A percentile compares a stretch with the other conserved stretches of the same genome.
Evolutionary conservation across 1,140 invertebrate genomes (phyloP).

Genomic region (Pararge aegeria): DNA sequence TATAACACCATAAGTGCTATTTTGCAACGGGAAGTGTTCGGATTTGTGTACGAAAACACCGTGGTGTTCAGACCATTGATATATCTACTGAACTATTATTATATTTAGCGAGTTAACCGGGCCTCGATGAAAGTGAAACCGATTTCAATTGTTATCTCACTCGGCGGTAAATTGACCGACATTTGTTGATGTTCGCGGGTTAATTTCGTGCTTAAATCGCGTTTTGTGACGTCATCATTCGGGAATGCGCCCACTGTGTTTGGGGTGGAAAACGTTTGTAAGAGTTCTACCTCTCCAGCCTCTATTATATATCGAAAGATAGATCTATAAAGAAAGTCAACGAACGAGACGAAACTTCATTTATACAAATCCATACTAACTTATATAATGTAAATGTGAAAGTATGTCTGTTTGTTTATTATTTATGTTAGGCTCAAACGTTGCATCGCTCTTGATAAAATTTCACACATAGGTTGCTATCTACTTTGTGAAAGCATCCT

Average conservation of each 20-base stretch:
- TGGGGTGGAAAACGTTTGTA: conserved; percentile 1
- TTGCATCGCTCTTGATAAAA: no score
- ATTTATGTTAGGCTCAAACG: no score
- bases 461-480: no score
- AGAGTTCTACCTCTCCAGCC: background rate
- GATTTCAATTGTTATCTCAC: conserved; percentile 74
- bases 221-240: conserved; percentile 12
- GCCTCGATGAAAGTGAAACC: conserved; percentile 67
- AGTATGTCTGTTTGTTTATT: no score
- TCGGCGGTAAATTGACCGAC: conserved; percentile 73
- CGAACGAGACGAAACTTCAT: no score
- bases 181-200: conserved; percentile 68
- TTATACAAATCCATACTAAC: no score
- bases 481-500: no score
- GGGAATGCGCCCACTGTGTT: conserved; percentile 1
- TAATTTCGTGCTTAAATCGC: conserved; percentile 64
- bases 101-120: conserved; percentile 69
- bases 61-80: conserved; percentile 54
- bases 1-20: conserved; percentile 13
- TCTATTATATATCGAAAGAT: no score
- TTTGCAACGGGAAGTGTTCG: conserved; percentile 18
- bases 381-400: no score
- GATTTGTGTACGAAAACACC: conserved; percentile 37
- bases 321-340: no score
- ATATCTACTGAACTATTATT: conserved; percentile 71